Conservation (phyloP, 1,140 invertebrate genomes). For the Plutomurus gul region DNA sequence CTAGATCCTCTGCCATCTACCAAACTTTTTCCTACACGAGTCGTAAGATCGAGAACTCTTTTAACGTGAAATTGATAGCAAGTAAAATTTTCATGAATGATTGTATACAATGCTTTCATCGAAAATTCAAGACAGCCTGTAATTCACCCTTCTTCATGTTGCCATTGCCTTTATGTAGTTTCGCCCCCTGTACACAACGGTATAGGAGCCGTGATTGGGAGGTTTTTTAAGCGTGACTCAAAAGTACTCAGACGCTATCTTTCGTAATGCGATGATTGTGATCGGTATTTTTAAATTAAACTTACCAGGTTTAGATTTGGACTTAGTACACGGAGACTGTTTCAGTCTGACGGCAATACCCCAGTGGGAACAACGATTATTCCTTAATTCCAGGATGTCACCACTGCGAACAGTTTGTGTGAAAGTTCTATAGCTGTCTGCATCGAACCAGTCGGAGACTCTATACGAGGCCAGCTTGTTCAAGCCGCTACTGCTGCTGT, state of each 20-base stretch:
- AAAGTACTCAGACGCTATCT: background rate
- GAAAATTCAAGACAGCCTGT: too few relatives aligned
- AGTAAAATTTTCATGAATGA: too few relatives aligned
- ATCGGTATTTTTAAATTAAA: background rate
- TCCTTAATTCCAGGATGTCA: constrained; percentile 52
- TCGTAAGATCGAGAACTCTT: too few relatives aligned
- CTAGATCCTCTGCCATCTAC: too few relatives aligned
- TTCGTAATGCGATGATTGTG: background rate
- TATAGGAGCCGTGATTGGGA: too few relatives aligned
- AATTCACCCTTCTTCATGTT: too few relatives aligned
- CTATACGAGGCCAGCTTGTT: background rate
- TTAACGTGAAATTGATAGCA: too few relatives aligned
- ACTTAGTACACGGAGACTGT: constrained; percentile 43
- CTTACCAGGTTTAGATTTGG: constrained; percentile 38
- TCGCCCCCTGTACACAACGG: too few relatives aligned
- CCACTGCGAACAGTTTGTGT: constrained; percentile 46
- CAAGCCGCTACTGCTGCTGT: constrained; percentile 9
- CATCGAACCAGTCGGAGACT: constrained; percentile 53
- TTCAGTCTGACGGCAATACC: constrained; percentile 49
- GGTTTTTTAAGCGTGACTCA: too few relatives aligned
- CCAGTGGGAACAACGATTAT: constrained; percentile 48
- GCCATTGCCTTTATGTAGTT: too few relatives aligned
- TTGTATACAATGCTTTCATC: too few relatives aligned
- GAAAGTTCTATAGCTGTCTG: constrained; percentile 50
- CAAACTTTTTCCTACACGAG: too few relatives aligned